Evolutionary conservation across 2,797 vertebrate species (phyloP).

Genomic region (Gastrophryne carolinensis): DNA sequence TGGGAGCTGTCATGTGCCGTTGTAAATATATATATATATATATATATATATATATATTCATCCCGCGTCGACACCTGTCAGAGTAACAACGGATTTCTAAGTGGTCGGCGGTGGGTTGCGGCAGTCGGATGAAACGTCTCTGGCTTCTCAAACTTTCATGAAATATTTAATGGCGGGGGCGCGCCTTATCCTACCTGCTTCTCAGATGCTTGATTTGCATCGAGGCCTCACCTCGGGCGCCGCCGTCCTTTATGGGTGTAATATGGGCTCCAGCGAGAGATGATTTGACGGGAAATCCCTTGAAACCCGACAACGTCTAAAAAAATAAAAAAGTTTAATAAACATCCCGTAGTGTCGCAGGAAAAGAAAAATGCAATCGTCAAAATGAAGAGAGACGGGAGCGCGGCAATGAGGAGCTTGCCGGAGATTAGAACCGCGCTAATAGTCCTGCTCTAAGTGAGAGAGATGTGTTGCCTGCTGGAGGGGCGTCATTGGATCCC

Average conservation of each 20-base stretch:
- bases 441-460: not conserved
- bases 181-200: not conserved
- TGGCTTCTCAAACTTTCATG: conserved; percentile 10
- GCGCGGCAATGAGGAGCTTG: not conserved
- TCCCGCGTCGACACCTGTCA: conserved; percentile 19
- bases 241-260: not conserved
- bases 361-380: not conserved
- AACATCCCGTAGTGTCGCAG: not conserved
- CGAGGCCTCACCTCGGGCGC: not conserved
- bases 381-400: not conserved
- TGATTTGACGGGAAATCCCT: not conserved
- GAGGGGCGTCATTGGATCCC: not conserved
- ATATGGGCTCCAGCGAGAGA: not conserved
- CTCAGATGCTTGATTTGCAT: not conserved
- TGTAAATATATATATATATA: no score
- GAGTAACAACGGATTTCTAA: not conserved
- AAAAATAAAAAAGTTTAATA: not conserved
- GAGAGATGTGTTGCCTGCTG: not conserved
- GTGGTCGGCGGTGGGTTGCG: not conserved
- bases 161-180: conserved; percentile 15
- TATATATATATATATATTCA: no score
- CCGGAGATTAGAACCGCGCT: not conserved
- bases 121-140: not conserved
- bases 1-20: conserved; percentile 25
- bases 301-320: not conserved